Base-by-base conservation (phyloP, 2,888 invertebrate species). In the Cancer borealis region DNA sequence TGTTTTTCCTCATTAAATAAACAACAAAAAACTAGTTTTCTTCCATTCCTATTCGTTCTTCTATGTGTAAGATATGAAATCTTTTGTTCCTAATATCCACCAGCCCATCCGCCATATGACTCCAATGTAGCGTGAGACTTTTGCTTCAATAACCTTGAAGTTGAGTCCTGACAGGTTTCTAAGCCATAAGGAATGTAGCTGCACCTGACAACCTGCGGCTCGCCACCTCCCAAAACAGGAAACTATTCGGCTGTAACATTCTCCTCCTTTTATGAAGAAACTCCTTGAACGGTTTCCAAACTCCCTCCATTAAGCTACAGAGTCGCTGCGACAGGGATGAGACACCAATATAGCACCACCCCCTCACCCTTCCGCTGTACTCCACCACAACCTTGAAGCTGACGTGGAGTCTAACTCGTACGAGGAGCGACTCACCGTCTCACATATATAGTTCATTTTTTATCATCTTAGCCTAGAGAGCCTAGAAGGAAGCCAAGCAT, bases 201-300 rank as follows among this genome's bases (percentile, higher is more conserved):
- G 39, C 84, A 84, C 84, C 84, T 84, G 84, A 84, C 84, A 84
- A 84, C 84, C 84, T 39, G 30, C 6, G 10, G 84, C 39, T 84
- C 39, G 84, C 39, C 26, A n/a, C 73, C 73, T 14, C 30, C 39
- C 84, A n/a, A 39, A 84, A 84, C 39, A 45, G 30, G 66, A 54
- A 92, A 60, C 30, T 88, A 92, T 92, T 45, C 46, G 45, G 91
- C 39, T 6, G 14, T n/a, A 39, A 60, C 79, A 79, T 79, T n/a
- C 91, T 47, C 10, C 46, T 46, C 79, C 49, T 17, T 26, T 54
- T 88, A 46, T 88, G 92, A 60, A 3, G 66, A 66, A 92, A 92
- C 88, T 49, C n/a, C 39, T 92, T 92, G 92, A 92, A 92, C 49
- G 54, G 87, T 6, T 92, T 92, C 87, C 92, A 92, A 88, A 92